Percentiles rank a stretch among this genome's conserved stretches.
Conservation (phyloP, 2,888 invertebrate species). For the Drosophila eohydei region DNA sequence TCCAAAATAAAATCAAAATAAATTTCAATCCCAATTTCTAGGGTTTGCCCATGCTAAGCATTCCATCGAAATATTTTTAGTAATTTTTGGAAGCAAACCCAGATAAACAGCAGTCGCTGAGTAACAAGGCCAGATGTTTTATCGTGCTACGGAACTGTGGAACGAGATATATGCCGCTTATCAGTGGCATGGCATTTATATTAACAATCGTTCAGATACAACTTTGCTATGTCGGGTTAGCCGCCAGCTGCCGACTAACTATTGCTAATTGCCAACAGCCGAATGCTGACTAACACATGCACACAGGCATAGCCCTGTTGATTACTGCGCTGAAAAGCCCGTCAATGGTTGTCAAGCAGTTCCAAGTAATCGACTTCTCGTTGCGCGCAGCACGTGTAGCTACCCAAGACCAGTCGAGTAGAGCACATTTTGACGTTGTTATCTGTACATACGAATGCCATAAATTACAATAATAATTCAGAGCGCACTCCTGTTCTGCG, state of each 20-base stretch:
- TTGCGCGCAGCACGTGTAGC: conserved; percentile 53
- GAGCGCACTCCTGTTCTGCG: conserved; percentile 6
- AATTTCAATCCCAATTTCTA: background rate
- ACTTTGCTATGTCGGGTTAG: conserved; percentile 2
- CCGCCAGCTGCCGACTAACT: conserved; percentile 25
- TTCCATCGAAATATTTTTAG: no score
- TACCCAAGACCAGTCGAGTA: conserved; percentile 6
- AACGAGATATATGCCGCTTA: conserved; percentile 44
- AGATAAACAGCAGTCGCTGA: conserved; percentile 3
- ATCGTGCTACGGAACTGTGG: conserved; percentile 13
- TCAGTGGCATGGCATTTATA: conserved; percentile 51
- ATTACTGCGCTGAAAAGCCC: conserved; percentile 12
- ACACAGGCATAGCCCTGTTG: background rate
- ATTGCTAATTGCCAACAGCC: conserved; percentile 9
- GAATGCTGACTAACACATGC: conserved; percentile 25
- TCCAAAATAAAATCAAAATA: background rate
- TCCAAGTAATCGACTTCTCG: conserved; percentile 40
- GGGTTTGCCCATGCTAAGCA: background rate
- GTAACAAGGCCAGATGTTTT: conserved; percentile 33
- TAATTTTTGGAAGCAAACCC: background rate
- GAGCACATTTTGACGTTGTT: conserved; percentile 1
- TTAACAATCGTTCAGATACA: conserved; percentile 54
- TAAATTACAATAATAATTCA: conserved; percentile 45
- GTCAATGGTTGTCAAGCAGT: conserved; percentile 47
- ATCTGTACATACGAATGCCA: conserved; percentile 15